Evolutionary conservation across 2,797 vertebrate genomes (phyloP).

Genomic region (Streptopelia turtur): DNA sequence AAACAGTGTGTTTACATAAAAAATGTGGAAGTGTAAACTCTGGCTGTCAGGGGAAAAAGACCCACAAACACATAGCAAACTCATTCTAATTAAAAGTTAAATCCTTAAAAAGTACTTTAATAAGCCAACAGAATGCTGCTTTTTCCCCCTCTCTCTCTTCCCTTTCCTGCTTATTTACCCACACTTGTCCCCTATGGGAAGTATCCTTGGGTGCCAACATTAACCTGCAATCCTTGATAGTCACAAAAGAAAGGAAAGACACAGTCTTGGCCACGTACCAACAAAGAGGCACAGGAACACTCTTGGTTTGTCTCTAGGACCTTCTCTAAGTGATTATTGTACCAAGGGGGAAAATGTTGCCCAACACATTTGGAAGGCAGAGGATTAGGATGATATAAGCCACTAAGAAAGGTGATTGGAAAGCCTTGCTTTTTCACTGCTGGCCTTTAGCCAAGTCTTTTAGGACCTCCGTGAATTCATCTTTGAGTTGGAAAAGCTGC

Average conservation of each 20-base stretch:
- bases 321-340: background rate
- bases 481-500: background rate
- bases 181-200: background rate
- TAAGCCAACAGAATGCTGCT: background rate
- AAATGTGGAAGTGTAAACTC: background rate
- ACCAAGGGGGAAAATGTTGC: background rate
- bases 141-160: background rate
- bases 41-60: background rate
- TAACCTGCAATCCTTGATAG: background rate
- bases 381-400: background rate
- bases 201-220: background rate
- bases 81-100: background rate
- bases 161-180: background rate
- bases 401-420: background rate
- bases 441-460: background rate
- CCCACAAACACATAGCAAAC: background rate
- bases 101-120: background rate
- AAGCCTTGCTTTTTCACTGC: background rate
- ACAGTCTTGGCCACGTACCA: background rate
- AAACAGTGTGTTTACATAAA: background rate
- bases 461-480: background rate
- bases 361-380: background rate
- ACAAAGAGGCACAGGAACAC: accelerated
- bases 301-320: background rate
- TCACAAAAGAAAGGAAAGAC: background rate